These are phyloP conservation scores for Temnothorax ravouxi DNA, from an alignment of 2,888 invertebrate species.

Conservation along the genomic window DNA sequence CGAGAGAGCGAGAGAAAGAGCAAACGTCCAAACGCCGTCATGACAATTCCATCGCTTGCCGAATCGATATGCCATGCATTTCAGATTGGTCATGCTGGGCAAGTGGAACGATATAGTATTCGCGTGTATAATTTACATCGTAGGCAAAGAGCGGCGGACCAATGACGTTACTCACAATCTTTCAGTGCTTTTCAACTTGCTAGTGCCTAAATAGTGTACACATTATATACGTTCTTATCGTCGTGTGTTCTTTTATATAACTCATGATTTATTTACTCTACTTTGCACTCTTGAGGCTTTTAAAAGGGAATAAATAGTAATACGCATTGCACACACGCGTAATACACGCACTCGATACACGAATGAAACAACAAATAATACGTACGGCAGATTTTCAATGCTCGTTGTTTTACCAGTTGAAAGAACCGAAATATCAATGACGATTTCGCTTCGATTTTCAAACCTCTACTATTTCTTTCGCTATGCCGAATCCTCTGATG, in stretches of 20 bases:
- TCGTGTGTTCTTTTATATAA: background rate
- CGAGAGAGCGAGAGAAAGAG: conserved; percentile 3
- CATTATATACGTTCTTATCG: background rate
- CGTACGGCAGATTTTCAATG: background rate
- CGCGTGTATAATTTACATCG: background rate
- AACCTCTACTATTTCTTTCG: background rate
- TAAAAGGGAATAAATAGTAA: background rate
- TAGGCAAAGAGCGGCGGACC: background rate
- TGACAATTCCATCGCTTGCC: conserved; percentile 12
- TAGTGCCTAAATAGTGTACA: too few species aligned
- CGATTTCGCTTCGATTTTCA: background rate
- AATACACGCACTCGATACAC: background rate
- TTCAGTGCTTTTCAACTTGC: background rate
- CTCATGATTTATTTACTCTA: background rate
- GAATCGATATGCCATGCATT: conserved; percentile 13
- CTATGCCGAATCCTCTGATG: background rate
- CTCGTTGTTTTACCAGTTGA: background rate
- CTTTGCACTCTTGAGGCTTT: background rate
- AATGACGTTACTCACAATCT: background rate
- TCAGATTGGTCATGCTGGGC: background rate
- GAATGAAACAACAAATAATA: background rate
- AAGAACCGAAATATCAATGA: background rate
- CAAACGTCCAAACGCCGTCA: conserved; percentile 1
- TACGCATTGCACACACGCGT: background rate
- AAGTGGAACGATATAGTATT: background rate